A percentile compares a stretch with the other conserved stretches of the same genome.
Evolutionary conservation across 2,113 vertebrate species (phyloP).

Genomic region (Protobothrops mucrosquamatus): DNA sequence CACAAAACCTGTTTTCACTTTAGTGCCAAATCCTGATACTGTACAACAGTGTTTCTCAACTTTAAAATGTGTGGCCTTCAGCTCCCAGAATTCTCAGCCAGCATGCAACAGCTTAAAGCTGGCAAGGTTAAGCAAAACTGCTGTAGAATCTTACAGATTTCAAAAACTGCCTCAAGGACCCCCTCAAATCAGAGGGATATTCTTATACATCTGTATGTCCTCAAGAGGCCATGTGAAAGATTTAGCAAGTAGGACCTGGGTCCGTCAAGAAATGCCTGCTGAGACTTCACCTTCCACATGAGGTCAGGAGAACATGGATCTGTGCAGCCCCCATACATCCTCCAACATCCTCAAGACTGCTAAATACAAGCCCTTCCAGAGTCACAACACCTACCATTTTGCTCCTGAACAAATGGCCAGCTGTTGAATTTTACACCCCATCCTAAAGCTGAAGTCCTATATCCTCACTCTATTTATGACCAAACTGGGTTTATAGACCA

Average conservation of each 20-base stretch:
- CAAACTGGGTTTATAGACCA: not conserved
- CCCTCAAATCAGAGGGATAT: not conserved
- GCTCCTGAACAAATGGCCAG: not conserved
- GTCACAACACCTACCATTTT: not conserved
- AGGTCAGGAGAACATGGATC: not conserved
- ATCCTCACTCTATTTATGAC: not conserved
- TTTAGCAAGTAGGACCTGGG: not conserved
- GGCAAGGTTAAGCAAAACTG: not conserved
- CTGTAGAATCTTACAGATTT: not conserved
- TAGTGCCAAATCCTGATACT: not conserved
- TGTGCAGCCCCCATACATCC: not conserved
- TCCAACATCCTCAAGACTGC: not conserved
- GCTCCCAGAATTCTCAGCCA: not conserved
- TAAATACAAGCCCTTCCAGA: not conserved
- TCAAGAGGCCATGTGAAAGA: not conserved
- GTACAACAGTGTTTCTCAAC: not conserved
- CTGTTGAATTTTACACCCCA: not conserved
- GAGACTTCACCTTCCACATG: not conserved
- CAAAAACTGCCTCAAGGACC: not conserved
- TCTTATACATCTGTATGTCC: not conserved
- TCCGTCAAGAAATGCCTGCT: not conserved
- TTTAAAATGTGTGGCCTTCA: not conserved
- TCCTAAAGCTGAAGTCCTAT: not conserved
- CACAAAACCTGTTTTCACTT: not conserved
- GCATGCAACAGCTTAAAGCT: not conserved